A percentile compares a stretch with the other conserved stretches of the same genome.
Evolutionary conservation across 2,113 vertebrate genomes (phyloP).

Genomic region (Triplophysa tibetana): DNA sequence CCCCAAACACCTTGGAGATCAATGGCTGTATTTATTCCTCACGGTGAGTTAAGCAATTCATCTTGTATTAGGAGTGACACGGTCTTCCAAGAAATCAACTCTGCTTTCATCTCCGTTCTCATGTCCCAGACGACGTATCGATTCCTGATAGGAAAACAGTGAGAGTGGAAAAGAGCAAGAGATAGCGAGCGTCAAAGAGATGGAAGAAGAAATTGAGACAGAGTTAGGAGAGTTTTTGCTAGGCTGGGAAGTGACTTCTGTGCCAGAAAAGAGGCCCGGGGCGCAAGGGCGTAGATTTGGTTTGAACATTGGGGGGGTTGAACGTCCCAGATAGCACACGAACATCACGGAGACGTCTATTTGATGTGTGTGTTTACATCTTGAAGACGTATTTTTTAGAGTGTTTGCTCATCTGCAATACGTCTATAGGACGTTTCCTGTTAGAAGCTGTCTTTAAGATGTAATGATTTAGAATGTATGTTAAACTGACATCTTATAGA

Average conservation of each 20-base stretch:
- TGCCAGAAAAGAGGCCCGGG: constrained; percentile 51
- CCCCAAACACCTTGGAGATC: constrained; percentile 51
- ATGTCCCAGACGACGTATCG: constrained; percentile 58
- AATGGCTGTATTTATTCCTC: constrained; percentile 61
- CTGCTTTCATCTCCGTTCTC: constrained; percentile 57
- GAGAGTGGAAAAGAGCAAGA: constrained; percentile 26
- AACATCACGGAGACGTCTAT: too few relatives aligned
- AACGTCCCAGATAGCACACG: too few relatives aligned
- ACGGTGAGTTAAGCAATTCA: constrained; percentile 63
- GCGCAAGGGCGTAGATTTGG: too few relatives aligned
- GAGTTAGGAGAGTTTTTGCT: constrained; percentile 31
- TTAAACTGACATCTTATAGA: too few relatives aligned
- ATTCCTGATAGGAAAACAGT: constrained; percentile 60
- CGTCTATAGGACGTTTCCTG: too few relatives aligned
- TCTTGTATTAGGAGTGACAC: constrained; percentile 68
- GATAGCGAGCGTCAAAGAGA: constrained; percentile 25
- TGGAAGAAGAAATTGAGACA: constrained; percentile 13
- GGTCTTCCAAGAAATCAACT: constrained; percentile 63
- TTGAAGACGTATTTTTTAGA: too few relatives aligned
- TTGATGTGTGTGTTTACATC: too few relatives aligned
- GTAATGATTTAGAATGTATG: too few relatives aligned
- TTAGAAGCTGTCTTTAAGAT: too few relatives aligned
- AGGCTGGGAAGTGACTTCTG: constrained; percentile 34
- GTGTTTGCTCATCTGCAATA: too few relatives aligned
- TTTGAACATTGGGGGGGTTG: too few relatives aligned